Base-by-base conservation (phyloP, 2,888 invertebrate genomes). In the Ophraella communa region DNA sequence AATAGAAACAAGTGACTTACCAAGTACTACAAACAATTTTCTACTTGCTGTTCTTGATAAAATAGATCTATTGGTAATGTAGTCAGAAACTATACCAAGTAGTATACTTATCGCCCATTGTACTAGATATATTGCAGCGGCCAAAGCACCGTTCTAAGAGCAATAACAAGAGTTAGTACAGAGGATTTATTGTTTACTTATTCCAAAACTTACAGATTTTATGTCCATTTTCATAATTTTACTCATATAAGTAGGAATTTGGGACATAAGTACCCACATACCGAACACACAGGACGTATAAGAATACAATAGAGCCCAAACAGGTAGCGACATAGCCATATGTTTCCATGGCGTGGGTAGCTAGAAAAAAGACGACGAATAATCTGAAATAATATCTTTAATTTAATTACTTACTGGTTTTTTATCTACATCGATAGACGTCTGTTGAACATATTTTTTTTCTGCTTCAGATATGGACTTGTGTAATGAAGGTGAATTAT, bases 281-380 rank as follows among this genome's bases (percentile, higher is more conserved):
- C 93, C 94, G 87, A 93, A 91, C 73, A 87, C 88, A 72, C 93
- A 91, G 0, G 90, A 88, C 66, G 89, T 87, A 77, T 93, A 93
- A 0, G 89, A 87, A 1, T 91, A 76, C 1, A 91, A 78, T 3
- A 93, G 83, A 0, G 92, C 88, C 87, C 89, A 88, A 78, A 94
- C 89, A 0, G 94, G 91, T 18, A 89, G 75, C 0, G 93, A 93
- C 0, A 88, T 91, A 51, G 89, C 82, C 65, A 95, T 92, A 5
- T 87, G 83, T 57, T 80, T 80, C 93, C 93, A 94, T 0, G 94
- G 94, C 1, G 90, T 91, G 10, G 84, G 77, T 5, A 62, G 45
- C 59, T 59, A 27, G 10, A 67, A 58, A 14, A n/a, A n/a, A n/a
- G n/a, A 39, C 10, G 20, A 18, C 5, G 18, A 3, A 44, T 44